Evolutionary conservation across 2,113 vertebrate genomes (phyloP).

Genomic region (Tetraodon nigroviridis): DNA sequence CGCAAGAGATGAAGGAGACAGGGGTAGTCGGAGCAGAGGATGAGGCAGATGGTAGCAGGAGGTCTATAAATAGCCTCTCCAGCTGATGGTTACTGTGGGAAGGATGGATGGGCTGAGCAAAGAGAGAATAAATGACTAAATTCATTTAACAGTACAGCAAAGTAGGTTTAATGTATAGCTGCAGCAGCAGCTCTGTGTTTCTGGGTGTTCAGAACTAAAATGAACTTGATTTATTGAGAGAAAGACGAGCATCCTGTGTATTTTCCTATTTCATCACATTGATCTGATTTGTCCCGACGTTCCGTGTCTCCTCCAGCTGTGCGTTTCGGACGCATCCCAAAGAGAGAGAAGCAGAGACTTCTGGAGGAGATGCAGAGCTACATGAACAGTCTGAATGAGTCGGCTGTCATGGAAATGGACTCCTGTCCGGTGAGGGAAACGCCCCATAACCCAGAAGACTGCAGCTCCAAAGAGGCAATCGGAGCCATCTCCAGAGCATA

Average conservation of each 20-base stretch:
- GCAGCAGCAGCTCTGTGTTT: too few relatives aligned
- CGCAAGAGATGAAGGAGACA: slow-evolving; percentile 52
- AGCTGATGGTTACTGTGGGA: slow-evolving; percentile 72
- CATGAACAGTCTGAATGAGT: slow-evolving; percentile 79
- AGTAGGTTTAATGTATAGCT: too few relatives aligned
- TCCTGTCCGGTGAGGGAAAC: slow-evolving; percentile 45
- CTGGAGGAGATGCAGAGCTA: slow-evolving; percentile 81
- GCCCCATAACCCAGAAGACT: slow-evolving; percentile 50
- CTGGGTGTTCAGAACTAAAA: too few relatives aligned
- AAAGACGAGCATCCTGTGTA: not conserved
- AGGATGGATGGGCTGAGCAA: slow-evolving; percentile 14
- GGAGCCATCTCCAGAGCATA: slow-evolving; percentile 74
- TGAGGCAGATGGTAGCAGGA: slow-evolving; percentile 64
- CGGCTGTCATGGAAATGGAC: slow-evolving; percentile 64
- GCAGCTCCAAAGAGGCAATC: slow-evolving; percentile 71
- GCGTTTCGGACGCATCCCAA: slow-evolving; percentile 79
- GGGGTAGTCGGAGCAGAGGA: slow-evolving; percentile 59
- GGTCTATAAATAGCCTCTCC: slow-evolving; percentile 72
- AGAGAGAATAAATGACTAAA: slow-evolving; percentile 25
- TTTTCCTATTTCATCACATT: not conserved
- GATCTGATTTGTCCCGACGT: slow-evolving; percentile 15
- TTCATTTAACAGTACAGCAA: slow-evolving; percentile 9
- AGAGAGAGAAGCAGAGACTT: slow-evolving; percentile 79
- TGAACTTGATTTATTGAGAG: too few relatives aligned
- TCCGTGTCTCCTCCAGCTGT: slow-evolving; percentile 67